Evolutionary conservation across 1,140 invertebrate species (phyloP).

Genomic region (Ganaspis sp.): DNA sequence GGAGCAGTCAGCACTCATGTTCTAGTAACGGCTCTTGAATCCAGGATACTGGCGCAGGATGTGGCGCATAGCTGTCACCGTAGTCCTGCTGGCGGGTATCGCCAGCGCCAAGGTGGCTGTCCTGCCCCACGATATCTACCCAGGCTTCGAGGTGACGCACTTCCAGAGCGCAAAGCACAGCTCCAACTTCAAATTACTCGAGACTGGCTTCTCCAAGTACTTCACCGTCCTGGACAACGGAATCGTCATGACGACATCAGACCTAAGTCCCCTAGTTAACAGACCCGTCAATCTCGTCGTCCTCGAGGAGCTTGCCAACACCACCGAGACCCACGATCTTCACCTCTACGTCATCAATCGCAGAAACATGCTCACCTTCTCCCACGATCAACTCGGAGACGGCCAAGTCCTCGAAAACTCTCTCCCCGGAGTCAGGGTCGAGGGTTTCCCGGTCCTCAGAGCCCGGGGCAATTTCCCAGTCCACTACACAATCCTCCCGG

Average conservation of each 20-base stretch:
- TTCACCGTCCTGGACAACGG: slow-evolving; percentile 93
- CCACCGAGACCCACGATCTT: slow-evolving; percentile 86
- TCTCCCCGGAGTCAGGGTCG: slow-evolving; percentile 81
- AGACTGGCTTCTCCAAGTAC: slow-evolving; percentile 87
- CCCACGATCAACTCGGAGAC: slow-evolving; percentile 81
- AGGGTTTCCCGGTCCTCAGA: slow-evolving; percentile 81
- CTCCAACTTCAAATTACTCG: slow-evolving; percentile 82
- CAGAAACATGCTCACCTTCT: slow-evolving; percentile 86
- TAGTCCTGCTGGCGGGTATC: slow-evolving; percentile 46
- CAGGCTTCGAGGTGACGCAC: slow-evolving; percentile 89
- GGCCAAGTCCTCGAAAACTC: slow-evolving; percentile 85
- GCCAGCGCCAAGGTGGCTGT: slow-evolving; percentile 74
- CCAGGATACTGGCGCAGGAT: slow-evolving; percentile 52
- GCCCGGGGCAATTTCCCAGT: slow-evolving; percentile 79
- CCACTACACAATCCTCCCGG: slow-evolving; percentile 84
- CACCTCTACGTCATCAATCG: slow-evolving; percentile 90
- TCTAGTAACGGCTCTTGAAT: slow-evolving; percentile 55
- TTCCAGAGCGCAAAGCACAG: slow-evolving; percentile 73
- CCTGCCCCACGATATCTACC: slow-evolving; percentile 88
- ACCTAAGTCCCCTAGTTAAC: slow-evolving; percentile 87
- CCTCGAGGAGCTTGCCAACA: slow-evolving; percentile 86
- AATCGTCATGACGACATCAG: slow-evolving; percentile 92
- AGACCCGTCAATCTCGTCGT: slow-evolving; percentile 87
- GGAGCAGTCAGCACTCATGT: slow-evolving; percentile 57
- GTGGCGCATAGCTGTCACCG: slow-evolving; percentile 55